These are phyloP conservation scores for Pipistrellus kuhlii DNA, from an alignment of 2,797 vertebrate genomes.

Conservation along the genomic window DNA sequence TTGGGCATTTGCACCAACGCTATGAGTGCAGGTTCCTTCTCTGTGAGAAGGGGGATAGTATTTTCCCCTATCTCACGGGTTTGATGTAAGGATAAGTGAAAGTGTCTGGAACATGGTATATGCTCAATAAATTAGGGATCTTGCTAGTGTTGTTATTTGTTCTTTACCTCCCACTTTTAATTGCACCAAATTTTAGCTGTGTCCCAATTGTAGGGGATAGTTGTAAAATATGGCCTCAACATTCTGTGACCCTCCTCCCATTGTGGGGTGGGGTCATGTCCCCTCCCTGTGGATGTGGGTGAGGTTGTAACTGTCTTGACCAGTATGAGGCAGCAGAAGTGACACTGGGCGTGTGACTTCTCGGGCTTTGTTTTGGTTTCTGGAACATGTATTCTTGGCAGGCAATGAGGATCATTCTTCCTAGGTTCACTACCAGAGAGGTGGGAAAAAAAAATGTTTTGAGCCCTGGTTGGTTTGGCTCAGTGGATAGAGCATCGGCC, in stretches of 20 bases:
- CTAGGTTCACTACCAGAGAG: neutral
- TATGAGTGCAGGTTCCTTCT: neutral
- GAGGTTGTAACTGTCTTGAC: neutral
- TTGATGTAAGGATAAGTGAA: neutral
- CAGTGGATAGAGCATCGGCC: too few species aligned
- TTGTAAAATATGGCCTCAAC: neutral
- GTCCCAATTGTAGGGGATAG: neutral
- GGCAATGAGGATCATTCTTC: neutral
- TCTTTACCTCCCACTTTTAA: neutral
- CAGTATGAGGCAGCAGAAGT: neutral
- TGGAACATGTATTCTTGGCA: slow-evolving; percentile 5
- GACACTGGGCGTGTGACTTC: neutral
- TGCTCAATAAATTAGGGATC: neutral
- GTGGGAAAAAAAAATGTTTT: neutral
- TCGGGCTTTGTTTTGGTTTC: slow-evolving; percentile 13
- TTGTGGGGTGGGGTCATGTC: neutral
- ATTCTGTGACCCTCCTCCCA: neutral
- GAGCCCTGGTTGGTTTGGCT: too few species aligned
- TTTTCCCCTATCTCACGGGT: neutral
- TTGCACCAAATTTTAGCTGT: neutral
- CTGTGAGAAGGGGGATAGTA: neutral
- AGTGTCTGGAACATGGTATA: neutral
- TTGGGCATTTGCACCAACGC: neutral
- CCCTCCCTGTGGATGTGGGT: neutral
- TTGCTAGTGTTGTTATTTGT: neutral